A percentile compares a stretch with the other conserved stretches of the same genome.
These are phyloP conservation scores for Lycopodina hypogea DNA, from an alignment of 37 sponge, comb jelly and placozoan species.

Conservation along the genomic window DNA sequence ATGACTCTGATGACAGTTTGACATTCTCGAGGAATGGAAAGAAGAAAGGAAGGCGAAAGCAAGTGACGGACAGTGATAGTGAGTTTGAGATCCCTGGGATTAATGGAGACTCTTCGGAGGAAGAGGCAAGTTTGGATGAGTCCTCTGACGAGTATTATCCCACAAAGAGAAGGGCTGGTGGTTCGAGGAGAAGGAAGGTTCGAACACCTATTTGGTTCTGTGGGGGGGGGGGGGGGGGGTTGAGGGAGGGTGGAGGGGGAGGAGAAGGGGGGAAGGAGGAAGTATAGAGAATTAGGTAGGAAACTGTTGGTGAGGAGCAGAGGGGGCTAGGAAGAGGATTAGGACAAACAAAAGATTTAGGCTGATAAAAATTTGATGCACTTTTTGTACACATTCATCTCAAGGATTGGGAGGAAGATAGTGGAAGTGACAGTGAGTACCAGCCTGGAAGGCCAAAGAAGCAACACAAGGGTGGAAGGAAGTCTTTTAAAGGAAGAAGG, in stretches of 20 bases:
- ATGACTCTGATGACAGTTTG: not conserved
- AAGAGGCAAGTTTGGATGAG: not conserved
- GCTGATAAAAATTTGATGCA: not conserved
- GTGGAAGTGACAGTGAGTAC: conserved; percentile 60
- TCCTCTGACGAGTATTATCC: not conserved
- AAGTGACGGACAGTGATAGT: conserved; percentile 27
- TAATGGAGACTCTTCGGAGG: not conserved
- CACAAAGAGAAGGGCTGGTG: not conserved
- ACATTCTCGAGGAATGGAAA: not conserved
- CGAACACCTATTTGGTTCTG: not conserved
- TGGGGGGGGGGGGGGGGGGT: not conserved
- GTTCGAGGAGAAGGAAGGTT: conserved; percentile 1
- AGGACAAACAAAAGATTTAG: not conserved
- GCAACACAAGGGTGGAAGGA: conserved; percentile 4
- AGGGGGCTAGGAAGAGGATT: not conserved
- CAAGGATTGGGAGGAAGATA: not conserved
- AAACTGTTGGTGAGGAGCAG: not conserved
- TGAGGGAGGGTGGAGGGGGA: too few relatives aligned
- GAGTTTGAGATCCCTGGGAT: conserved; percentile 34
- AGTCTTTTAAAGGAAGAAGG: conserved; percentile 7
- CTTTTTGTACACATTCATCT: too few relatives aligned
- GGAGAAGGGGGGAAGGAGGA: too few relatives aligned
- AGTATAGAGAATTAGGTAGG: too few relatives aligned
- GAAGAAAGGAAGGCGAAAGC: not conserved
- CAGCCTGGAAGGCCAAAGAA: conserved; percentile 35